Conservation (phyloP, 2,113 vertebrate species). For the Fregata magnificens region DNA sequence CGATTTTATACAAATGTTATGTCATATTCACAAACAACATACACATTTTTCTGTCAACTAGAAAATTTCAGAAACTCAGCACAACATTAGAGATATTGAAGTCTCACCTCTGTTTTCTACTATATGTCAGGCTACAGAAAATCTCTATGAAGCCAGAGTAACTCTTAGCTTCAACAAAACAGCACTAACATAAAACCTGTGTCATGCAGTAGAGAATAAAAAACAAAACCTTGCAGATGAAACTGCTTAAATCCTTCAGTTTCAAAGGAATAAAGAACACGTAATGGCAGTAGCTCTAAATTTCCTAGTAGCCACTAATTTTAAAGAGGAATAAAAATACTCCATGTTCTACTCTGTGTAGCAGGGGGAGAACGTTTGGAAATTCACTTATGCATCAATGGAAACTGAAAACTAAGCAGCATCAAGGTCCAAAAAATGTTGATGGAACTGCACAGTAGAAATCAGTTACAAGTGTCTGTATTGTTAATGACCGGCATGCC, state of each 20-base stretch:
- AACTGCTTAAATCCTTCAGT: background rate
- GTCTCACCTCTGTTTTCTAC: background rate
- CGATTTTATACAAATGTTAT: background rate
- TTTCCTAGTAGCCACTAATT: background rate
- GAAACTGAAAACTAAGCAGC: background rate
- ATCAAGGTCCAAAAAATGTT: background rate
- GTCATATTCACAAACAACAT: background rate
- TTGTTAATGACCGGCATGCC: background rate
- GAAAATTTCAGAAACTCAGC: background rate
- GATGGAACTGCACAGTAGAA: background rate
- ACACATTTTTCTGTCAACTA: background rate
- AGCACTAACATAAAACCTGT: rapidly evolving
- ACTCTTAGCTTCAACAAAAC: background rate
- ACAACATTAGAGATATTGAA: background rate
- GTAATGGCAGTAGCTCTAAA: background rate
- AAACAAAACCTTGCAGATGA: background rate
- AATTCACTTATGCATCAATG: background rate
- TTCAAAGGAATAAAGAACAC: background rate
- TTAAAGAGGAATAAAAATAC: background rate
- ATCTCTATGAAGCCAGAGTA: background rate
- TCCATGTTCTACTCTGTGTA: rapidly evolving
- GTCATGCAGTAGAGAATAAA: background rate
- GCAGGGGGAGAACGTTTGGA: background rate
- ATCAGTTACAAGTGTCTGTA: background rate
- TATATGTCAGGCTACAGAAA: background rate